Percentiles rank a stretch among this genome's conserved stretches.
Evolutionary conservation across 2,797 vertebrate genomes (phyloP).

Genomic region (Poecile montanus): DNA sequence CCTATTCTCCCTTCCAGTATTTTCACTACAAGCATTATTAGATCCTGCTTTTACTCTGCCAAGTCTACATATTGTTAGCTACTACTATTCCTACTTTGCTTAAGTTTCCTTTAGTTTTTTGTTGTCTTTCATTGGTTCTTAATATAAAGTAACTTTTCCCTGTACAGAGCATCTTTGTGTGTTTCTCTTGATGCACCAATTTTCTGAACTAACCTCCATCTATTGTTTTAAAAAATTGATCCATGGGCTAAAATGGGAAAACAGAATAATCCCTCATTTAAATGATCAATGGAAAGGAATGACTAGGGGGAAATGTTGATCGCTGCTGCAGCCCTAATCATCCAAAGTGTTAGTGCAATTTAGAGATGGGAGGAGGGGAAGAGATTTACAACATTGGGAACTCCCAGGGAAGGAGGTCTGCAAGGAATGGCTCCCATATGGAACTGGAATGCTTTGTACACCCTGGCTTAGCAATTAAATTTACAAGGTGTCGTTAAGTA

Average conservation of each 20-base stretch:
- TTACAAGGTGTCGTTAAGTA: slow-evolving; percentile 68
- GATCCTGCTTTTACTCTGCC: background rate
- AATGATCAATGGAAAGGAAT: slow-evolving; percentile 68
- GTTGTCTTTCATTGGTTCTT: background rate
- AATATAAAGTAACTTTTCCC: background rate
- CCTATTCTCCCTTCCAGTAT: background rate
- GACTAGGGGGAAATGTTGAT: slow-evolving; percentile 33
- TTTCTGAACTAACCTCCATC: slow-evolving; percentile 11
- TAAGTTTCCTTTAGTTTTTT: background rate
- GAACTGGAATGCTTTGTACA: slow-evolving; percentile 64
- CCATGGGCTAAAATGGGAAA: slow-evolving; percentile 49
- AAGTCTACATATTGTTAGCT: background rate
- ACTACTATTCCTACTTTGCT: background rate
- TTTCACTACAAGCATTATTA: background rate
- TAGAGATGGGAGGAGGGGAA: background rate
- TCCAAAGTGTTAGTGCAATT: slow-evolving; percentile 61
- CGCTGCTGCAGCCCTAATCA: slow-evolving; percentile 5
- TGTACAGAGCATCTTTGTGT: background rate
- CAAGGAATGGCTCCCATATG: slow-evolving; percentile 67
- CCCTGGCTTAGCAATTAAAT: slow-evolving; percentile 49
- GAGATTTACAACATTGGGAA: slow-evolving; percentile 56
- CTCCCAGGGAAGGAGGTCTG: slow-evolving; percentile 40
- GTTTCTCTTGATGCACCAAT: background rate
- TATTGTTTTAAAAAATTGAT: slow-evolving; percentile 67
- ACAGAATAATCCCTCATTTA: slow-evolving; percentile 71